Base-by-base conservation (phyloP, 2,797 vertebrate species). In the Pelochelys cantorii region DNA sequence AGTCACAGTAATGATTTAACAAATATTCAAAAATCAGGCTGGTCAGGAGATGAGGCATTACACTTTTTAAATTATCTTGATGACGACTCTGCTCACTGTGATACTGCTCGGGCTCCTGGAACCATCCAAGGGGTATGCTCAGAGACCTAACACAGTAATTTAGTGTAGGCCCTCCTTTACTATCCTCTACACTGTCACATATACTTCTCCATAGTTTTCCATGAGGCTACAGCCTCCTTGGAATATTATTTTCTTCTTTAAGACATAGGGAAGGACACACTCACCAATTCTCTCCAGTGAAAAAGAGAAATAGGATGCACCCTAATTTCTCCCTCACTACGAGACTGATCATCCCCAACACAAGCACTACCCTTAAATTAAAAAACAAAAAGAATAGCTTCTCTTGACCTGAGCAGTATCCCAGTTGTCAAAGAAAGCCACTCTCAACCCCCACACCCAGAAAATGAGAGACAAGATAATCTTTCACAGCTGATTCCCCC, bases 71-170 rank as follows among this genome's bases (percentile, higher is more conserved):
- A 79, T 55, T 65, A 54, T 29, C 18, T 65, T 65, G 20, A 52
- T 1, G 84, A 25, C 1, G 3, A 55, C 10, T 71, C 83, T 12
- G 75, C 23, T 83, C 56, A 74, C 3, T 74, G 2, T 5, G 52
- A 29, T 86, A 37, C 18, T 89, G 2, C 37, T 59, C 3, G 0
- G 34, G 1, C n/a, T 81, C 84, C 59, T 86, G 55, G 53, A 90
- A 52, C 4, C 11, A 65, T 12, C 5, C 22, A 2, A 79, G 4
- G n/a, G 87, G 2, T 4, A 48, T 1, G 1, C 0, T 23, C 0
- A 3, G 15, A 1, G 0, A 0, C 5, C 90, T 60, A 25, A 5
- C 11, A 15, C 11, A 0, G 0, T 1, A 1, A 59, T n/a, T 54
- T 57, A 77, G 52, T 34, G 65, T 37, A 20, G 13, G 52, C 42